Base-by-base conservation (phyloP, 1,140 invertebrate species). In the Nixonia krombeini region DNA sequence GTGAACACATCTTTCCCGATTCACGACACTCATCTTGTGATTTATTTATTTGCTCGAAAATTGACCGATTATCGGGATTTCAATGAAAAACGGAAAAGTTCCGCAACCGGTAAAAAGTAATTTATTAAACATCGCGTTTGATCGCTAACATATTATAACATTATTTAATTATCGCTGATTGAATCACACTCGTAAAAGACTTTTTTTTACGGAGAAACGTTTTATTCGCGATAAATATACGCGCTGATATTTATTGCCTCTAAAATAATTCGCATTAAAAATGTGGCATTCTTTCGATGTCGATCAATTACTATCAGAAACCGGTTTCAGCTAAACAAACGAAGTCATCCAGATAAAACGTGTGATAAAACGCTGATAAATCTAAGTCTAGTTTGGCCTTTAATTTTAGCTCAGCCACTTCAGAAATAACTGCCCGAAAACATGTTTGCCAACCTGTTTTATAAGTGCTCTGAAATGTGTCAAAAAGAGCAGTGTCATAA, bases 251-350 rank as follows among this genome's bases (percentile, higher is more conserved):
- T 57, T 57, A 52, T 57, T 33, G 53, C 17, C 46, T 52, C 41
- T 46, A 52, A 57, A 65, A 57, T 52, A 56, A 56, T 63, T 63
- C 44, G 44, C 45, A 31, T 49, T 33, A 44, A 63, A 55, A 63
- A 53, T 53, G 49, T 44, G 35, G 31, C 50, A 17, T 13, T 28
- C 37, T 62, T 41, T 42, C 29, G 58, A 55, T 29, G 50, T 41
- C 45, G 58, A 55, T 55, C 50, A 55, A 50, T 55, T 44, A 56
- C 45, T 44, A 42, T 47, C 33, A 49, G 28, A 50, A 55, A 63
- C 45, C 45, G 45, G 52, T 55, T 50, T 29, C 23, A 2, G 35
- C 37, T 25, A 52, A 61, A 52, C 57, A 40, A 61, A 52, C 38
- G 25, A 46, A 40, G 25, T 42, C 40, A 12, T 42, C 28, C 16